Conservation (phyloP, 1,140 invertebrate species). For the Achatina immaculata region DNA sequence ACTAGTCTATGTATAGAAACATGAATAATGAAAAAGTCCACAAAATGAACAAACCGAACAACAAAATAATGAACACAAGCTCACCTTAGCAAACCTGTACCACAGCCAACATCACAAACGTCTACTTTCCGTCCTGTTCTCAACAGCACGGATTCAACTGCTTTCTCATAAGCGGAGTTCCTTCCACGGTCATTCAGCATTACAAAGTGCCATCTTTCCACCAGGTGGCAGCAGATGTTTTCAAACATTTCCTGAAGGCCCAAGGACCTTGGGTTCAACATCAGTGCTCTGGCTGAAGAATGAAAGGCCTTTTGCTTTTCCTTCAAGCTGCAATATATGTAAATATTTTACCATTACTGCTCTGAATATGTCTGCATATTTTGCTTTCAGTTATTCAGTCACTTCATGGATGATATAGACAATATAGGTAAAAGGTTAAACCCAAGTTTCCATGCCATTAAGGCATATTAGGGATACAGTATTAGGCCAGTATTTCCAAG, state of each 20-base stretch:
- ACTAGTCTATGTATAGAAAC: no score
- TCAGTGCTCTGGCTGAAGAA: slow-evolving; percentile 45
- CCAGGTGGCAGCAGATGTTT: slow-evolving; percentile 70
- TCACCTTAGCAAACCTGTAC: slow-evolving; percentile 78
- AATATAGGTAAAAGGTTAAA: not conserved
- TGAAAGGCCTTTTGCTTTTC: not conserved
- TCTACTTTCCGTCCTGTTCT: slow-evolving; percentile 70
- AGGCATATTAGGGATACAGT: no score
- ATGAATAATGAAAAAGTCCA: no score
- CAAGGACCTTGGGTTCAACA: slow-evolving; percentile 62
- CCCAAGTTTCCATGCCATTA: no score
- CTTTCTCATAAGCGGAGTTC: slow-evolving; percentile 78
- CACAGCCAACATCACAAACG: slow-evolving; percentile 82
- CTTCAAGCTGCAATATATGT: not conserved
- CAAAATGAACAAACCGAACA: no score
- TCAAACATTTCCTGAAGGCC: slow-evolving; percentile 69
- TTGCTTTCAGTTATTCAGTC: no score
- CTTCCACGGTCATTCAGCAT: slow-evolving; percentile 83
- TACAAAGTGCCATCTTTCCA: slow-evolving; percentile 84
- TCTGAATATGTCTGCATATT: no score
- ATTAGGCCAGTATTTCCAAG: no score
- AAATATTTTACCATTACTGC: not conserved
- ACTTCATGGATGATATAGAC: no score
- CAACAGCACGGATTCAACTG: slow-evolving; percentile 75
- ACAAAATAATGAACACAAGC: no score